Percentiles rank a stretch among this genome's conserved stretches.
Conservation (phyloP, 1,140 invertebrate species). For the Triops longicaudatus region DNA sequence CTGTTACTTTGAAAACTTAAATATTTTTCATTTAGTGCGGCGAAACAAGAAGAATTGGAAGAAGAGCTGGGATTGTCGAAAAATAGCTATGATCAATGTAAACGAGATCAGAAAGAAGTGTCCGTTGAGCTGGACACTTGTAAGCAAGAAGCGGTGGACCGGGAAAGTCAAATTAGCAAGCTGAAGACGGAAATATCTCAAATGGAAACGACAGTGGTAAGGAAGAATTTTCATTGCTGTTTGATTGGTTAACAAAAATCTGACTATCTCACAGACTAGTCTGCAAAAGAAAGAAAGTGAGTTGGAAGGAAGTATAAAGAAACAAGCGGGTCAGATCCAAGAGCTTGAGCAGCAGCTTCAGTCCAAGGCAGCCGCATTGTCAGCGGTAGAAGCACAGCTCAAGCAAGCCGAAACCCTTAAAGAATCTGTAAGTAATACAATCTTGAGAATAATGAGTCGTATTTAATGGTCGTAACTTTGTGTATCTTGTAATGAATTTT, state of each 20-base stretch:
- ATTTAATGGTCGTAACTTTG: too few species aligned
- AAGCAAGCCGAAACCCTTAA: neutral
- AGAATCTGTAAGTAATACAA: neutral
- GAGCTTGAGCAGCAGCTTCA: neutral
- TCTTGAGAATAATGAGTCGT: neutral
- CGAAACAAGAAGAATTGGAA: slow-evolving; percentile 23
- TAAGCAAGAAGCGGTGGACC: neutral
- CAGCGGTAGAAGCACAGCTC: neutral
- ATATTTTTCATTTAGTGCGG: neutral
- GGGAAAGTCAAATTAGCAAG: slow-evolving; percentile 7
- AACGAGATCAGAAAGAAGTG: slow-evolving; percentile 8
- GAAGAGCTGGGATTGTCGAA: slow-evolving; percentile 21
- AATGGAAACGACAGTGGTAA: neutral
- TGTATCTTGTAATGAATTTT: too few species aligned
- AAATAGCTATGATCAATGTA: slow-evolving; percentile 21
- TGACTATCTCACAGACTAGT: neutral
- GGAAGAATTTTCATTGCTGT: neutral
- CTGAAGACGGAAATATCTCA: slow-evolving; percentile 16
- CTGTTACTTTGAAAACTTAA: neutral
- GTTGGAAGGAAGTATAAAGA: slow-evolving; percentile 14
- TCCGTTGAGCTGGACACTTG: slow-evolving; percentile 20
- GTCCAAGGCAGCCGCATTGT: neutral
- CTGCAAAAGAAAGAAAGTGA: slow-evolving; percentile 18
- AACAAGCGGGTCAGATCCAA: neutral
- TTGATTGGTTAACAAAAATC: neutral